These are phyloP conservation scores for Brachypteracias leptosomus DNA, from an alignment of 2,113 vertebrate species.

Conservation along the genomic window DNA sequence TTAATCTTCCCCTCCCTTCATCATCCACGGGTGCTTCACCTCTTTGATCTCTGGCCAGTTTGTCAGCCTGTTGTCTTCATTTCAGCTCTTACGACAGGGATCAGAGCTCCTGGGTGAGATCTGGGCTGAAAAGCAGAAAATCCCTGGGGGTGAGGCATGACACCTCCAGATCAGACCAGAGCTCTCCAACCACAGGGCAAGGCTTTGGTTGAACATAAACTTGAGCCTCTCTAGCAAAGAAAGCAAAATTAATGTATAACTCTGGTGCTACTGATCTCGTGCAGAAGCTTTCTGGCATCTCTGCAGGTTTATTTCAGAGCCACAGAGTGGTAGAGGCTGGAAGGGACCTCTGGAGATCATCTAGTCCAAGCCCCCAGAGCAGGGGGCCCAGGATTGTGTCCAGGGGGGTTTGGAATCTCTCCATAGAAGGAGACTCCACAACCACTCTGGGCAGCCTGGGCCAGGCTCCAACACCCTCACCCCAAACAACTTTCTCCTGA, in stretches of 20 bases:
- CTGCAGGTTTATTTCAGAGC: neutral
- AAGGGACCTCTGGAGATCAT: neutral
- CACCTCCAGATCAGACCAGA: neutral
- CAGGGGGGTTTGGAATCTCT: neutral
- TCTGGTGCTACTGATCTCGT: neutral
- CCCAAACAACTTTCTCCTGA: no score
- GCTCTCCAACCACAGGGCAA: neutral
- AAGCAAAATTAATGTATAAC: neutral
- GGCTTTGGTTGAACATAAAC: neutral
- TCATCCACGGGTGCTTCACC: neutral
- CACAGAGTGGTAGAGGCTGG: neutral
- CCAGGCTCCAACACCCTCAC: no score
- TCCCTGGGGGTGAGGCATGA: neutral
- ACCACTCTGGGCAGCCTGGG: no score
- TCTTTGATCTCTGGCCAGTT: conserved; percentile 8
- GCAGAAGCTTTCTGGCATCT: neutral
- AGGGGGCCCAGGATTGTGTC: neutral
- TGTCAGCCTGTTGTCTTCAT: neutral
- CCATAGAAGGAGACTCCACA: neutral
- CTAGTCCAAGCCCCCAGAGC: neutral
- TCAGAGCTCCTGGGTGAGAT: neutral
- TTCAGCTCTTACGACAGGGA: neutral
- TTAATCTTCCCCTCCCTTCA: neutral
- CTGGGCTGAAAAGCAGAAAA: conserved; percentile 19
- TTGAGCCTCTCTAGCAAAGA: neutral